Evolutionary conservation across 2,888 invertebrate genomes (phyloP), one percentile per base, ranked within the genome.

Genomic region (Drosophila dives): DNA sequence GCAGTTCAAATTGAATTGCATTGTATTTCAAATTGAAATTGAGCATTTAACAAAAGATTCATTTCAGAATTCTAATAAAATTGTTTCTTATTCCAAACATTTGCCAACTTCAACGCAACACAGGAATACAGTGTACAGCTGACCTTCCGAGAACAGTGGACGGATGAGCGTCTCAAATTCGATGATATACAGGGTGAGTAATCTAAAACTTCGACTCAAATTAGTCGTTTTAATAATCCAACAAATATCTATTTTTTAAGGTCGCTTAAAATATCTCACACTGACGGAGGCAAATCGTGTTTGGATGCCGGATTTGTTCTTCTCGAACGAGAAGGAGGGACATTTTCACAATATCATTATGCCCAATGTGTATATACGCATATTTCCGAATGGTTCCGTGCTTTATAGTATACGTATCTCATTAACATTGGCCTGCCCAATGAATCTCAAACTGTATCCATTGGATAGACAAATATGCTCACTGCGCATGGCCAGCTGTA

Each of bases 221-320:
- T 15, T 38, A 1, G 2, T 8, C 5, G 12, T 34, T 17, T 26
- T 15, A 20, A 1, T 6, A 17, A 45, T 2, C 2, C 1, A n/a
- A 23, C 29, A 29, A 29, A 6, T 5, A 15, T 40, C 3, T 42
- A 8, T 42, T 17, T 4, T 42, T 38, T 15, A 36, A 96, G 98
- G 97, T 91, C 96, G 96, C 87, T 95, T 98, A 72, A 97, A 97
- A 93, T 98, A 98, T 94, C 94, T 98, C 80, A 98, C 98, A 66
- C 94, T 98, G 91, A 98, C 98, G 64, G 98, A 99, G 94, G 97
- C 98, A 64, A 97, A 97, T 94, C 95, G 98, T 86, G 98, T 99
- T 68, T 99, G 99, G 99, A 98, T 99, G 97, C 99, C 99, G 40
- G 99, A 99, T 94, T 94, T 99, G 85, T 99, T 99, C 95, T 99